Base-by-base conservation (phyloP, 2,888 invertebrate species). In the Morpho achilles region DNA sequence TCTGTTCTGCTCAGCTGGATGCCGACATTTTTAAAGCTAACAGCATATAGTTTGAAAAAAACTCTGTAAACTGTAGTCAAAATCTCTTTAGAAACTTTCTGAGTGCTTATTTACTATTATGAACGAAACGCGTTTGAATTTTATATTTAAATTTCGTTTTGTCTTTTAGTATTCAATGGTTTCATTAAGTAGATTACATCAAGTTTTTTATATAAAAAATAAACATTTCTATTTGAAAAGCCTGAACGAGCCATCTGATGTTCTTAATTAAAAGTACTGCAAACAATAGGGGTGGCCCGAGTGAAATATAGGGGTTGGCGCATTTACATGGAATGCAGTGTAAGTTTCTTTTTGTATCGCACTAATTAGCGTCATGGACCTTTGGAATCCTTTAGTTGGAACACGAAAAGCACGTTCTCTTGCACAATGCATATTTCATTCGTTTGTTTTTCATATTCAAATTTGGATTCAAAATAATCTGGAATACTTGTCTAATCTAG, bases 251-350 rank as follows among this genome's bases (percentile, higher is more conserved):
- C 54, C 58, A 59, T 61, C 51, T 54, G 58, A 56, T 59, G 53
- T 23, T 61, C 59, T 61, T 63, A 63, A 63, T 63, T 59, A 63
- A 61, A 62, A 62, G 44, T 51, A 50, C 53, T 43, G 59, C 52
- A 48, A 61, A 63, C 63, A 63, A 63, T 55, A 51, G 56, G 16
- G 32, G 47, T 48, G 45, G 47, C n/a, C 43, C 22, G 57, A 42
- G 52, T 54, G 47, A 59, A 52, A 63, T 57, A 59, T 58, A 55
- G 43, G 52, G 55, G 50, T 60, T 52, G n/a, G 50, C 53, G 59
- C 53, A 61, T 61, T 63, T 23, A 59, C 59, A 56, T 58, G 53
- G 51, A 57, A 10, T 49, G 39, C 48, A 41, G 53, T 46, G 23
- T 22, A 7, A 39, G 23, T 41, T 50, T 48, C 42, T 53, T 23